Evolutionary conservation across 92 coral and sea anemone genomes (phyloP).

Genomic region (Phenganax subtilis): DNA sequence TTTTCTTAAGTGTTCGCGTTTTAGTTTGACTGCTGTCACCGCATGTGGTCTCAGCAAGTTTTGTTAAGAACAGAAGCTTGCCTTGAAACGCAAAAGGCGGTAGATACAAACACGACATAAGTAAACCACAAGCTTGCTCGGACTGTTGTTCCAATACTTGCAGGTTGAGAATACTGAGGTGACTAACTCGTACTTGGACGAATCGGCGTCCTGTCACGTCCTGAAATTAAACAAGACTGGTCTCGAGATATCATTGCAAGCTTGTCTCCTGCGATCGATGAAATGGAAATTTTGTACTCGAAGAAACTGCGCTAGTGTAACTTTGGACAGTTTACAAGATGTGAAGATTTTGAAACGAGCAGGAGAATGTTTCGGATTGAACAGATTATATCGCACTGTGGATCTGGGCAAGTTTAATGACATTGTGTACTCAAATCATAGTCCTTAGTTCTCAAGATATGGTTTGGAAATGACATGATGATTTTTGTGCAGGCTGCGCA

Average conservation of each 20-base stretch:
- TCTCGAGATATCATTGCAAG: not conserved
- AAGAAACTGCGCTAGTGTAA: slow-evolving; percentile 12
- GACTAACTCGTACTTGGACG: slow-evolving; percentile 17
- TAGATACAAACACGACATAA: too few species aligned
- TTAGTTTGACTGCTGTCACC: too few species aligned
- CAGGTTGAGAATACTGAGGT: slow-evolving; percentile 3
- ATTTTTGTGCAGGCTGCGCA: too few species aligned
- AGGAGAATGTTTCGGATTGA: slow-evolving; percentile 9
- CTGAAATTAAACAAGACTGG: not conserved
- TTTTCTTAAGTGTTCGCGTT: too few species aligned
- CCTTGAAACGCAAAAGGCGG: too few species aligned
- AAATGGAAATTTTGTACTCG: slow-evolving; percentile 17
- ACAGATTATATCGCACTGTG: slow-evolving; percentile 19
- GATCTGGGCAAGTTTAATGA: slow-evolving; percentile 23
- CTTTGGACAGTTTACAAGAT: slow-evolving; percentile 22
- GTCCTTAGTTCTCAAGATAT: too few species aligned
- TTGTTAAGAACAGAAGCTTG: too few species aligned
- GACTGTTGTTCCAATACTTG: not conserved
- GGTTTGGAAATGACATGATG: too few species aligned
- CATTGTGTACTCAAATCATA: not conserved
- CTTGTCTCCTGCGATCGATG: not conserved
- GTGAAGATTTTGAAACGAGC: slow-evolving; percentile 12
- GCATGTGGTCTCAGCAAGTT: too few species aligned
- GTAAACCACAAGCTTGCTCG: too few species aligned
- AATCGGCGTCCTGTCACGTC: slow-evolving; percentile 4